phyloP scores from a whole-genome alignment of 2,797 vertebrate species.

The Myiotriccus ornatus region DNA sequence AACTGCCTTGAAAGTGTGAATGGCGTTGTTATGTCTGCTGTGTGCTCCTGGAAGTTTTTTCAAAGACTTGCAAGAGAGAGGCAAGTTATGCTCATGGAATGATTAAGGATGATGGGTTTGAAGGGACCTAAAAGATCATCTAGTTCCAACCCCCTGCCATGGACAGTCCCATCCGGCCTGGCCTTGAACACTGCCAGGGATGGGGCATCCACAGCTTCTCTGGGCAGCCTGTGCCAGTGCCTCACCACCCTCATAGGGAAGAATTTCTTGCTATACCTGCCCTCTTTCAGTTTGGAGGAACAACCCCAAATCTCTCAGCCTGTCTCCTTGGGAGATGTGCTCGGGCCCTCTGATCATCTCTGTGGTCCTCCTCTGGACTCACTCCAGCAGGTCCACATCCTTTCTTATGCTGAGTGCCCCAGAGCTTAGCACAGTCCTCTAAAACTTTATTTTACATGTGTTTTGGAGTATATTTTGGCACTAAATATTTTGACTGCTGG shows the following conservation, averaged over 20 bases:
- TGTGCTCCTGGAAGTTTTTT: background rate
- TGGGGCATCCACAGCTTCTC: background rate
- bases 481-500: background rate
- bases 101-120: background rate
- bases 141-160: background rate
- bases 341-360: background rate
- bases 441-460: background rate
- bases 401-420: fast-evolving
- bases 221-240: too few relatives aligned
- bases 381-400: background rate
- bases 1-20: background rate
- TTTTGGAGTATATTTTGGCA: background rate
- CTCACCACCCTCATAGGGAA: background rate
- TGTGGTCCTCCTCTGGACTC: background rate
- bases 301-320: too few relatives aligned
- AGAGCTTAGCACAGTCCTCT: background rate
- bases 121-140: background rate
- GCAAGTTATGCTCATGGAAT: background rate
- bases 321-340: background rate
- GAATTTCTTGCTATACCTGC: background rate
- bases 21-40: background rate
- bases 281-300: background rate
- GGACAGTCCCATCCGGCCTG: background rate
- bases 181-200: background rate
- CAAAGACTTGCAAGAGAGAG: background rate